Evolutionary conservation across 2,113 vertebrate species (phyloP).

Genomic region (Gnathonemus longibarbis): DNA sequence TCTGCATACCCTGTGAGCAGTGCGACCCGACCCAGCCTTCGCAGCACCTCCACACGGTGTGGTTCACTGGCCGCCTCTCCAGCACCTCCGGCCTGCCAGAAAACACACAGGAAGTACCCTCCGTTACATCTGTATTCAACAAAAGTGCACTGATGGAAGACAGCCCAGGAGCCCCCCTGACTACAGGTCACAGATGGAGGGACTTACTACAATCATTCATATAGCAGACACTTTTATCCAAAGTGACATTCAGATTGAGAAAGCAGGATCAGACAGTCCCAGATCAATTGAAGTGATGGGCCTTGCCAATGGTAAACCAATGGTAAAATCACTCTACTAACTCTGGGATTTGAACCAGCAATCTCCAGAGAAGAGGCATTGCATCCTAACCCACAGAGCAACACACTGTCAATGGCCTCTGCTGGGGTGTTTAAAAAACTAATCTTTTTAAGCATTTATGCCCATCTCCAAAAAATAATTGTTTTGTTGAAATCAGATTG

Average conservation of each 20-base stretch:
- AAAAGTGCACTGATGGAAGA: background rate
- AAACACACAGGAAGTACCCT: background rate
- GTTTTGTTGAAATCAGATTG: background rate
- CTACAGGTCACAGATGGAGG: background rate
- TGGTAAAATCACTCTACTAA: background rate
- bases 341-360: background rate
- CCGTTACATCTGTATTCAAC: too few relatives aligned
- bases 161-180: background rate
- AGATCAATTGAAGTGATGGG: background rate
- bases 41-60: constrained; percentile 65
- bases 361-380: background rate
- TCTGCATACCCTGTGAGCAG: constrained; percentile 68
- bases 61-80: constrained; percentile 54
- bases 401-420: background rate
- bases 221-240: background rate
- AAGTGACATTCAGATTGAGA: background rate
- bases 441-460: background rate
- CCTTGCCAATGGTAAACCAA: background rate
- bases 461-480: background rate
- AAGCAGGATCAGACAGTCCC: background rate
- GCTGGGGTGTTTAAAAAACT: background rate
- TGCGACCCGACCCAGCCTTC: constrained; percentile 71
- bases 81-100: constrained; percentile 59
- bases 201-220: background rate
- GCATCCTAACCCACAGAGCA: background rate